Conservation (phyloP, 2,888 invertebrate genomes). For the Tinea pellionella region DNA sequence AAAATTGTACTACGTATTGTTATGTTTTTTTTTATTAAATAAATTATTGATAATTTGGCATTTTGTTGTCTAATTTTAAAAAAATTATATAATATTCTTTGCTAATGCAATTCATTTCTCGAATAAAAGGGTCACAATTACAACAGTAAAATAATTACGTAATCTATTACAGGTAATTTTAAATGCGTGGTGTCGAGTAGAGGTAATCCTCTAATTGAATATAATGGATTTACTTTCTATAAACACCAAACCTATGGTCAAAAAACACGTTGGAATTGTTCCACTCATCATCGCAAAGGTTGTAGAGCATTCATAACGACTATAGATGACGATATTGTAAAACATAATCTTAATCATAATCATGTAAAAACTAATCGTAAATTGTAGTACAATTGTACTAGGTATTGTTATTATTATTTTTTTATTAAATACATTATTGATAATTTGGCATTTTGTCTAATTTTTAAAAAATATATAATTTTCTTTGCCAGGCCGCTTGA, state of each 20-base stretch:
- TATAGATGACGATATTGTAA: constrained; percentile 13
- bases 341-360: background rate
- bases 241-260: background rate
- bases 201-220: background rate
- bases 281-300: background rate
- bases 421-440: no score
- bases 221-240: background rate
- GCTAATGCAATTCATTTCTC: no score
- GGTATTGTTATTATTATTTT: no score
- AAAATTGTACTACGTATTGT: no score
- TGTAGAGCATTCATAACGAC: constrained; percentile 9
- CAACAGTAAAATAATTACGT: no score
- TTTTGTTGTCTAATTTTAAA: background rate
- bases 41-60: no score
- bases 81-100: background rate
- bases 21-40: no score
- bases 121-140: no score
- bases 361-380: background rate
- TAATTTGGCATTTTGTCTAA: no score
- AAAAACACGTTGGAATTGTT: background rate
- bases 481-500: no score
- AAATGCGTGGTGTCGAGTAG: background rate
- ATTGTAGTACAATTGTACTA: no score
- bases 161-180: background rate
- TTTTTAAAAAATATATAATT: no score